Percentiles rank a stretch among this genome's conserved stretches.
Conservation (phyloP, 2,888 invertebrate genomes). For the Aricia artaxerxes region DNA sequence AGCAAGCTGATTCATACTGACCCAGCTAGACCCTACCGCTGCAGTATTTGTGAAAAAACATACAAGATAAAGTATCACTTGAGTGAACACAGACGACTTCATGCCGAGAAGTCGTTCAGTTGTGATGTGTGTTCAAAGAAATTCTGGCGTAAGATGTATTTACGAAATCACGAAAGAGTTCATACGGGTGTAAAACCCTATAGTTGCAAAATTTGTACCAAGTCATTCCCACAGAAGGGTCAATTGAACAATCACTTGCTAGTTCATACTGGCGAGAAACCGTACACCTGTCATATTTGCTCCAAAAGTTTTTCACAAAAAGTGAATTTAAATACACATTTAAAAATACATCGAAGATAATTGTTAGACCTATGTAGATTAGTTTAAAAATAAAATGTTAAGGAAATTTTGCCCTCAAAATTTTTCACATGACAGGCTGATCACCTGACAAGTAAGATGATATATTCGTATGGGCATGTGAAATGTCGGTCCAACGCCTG, state of each 20-base stretch:
- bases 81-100: background rate
- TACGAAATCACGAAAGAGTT: background rate
- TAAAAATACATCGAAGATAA: background rate
- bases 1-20: background rate
- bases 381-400: too few relatives aligned
- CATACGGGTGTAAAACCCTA: background rate
- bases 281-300: constrained; percentile 6
- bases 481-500: too few relatives aligned
- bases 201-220: background rate
- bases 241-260: background rate
- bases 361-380: too few relatives aligned
- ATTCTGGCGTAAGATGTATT: background rate
- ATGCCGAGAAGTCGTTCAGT: background rate
- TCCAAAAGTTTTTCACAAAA: background rate
- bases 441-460: too few relatives aligned
- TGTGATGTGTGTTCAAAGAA: constrained; percentile 8
- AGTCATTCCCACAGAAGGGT: background rate
- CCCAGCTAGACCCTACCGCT: background rate
- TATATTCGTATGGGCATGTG: too few relatives aligned
- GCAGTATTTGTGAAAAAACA: background rate
- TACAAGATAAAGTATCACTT: background rate
- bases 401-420: too few relatives aligned
- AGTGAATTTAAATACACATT: background rate
- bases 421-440: too few relatives aligned
- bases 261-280: background rate